Base-by-base conservation (phyloP, 2,888 invertebrate species). In the Cheilosia variabilis region DNA sequence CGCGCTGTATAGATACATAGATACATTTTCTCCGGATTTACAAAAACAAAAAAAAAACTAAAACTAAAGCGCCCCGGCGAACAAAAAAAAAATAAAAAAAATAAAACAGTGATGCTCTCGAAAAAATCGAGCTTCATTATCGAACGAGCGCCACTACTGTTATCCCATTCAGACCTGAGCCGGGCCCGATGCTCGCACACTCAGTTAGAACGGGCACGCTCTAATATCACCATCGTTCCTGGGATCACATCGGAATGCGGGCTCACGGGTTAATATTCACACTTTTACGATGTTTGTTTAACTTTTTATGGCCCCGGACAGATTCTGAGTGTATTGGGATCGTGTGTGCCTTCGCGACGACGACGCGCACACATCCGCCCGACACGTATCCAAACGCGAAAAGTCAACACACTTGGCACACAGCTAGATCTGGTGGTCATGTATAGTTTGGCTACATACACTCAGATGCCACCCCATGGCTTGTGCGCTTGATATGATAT, bases 201-300 rank as follows among this genome's bases (percentile, higher is more conserved):
- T 75, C 69, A 55, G 80, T 76, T 69, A 43, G 65, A 84, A 80
- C 80, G 60, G 55, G 75, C 60, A 69, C 63, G 68, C 69, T 73
- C 72, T 79, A 75, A 60, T 62, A 63, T 66, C 55, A 50, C 15
- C 57, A 66, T 71, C 71, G 76, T 76, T 80, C 62, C 60, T 68
- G 55, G 66, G 77, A 83, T 73, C 78, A 73, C 83, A 73, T 72
- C 63, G 86, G 86, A 86, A 86, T 86, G 86, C 77, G 81, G 86
- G 86, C 81, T 86, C 71, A 80, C 80, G 86, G 86, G 86, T 86
- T 86, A 76, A 81, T 86, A 73, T 86, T 86, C 76, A 81, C 86
- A 77, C 81, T 86, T 86, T 68, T 77, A 77, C 86, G 81, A 81
- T 86, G 86, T 86, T 86, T 86, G 76, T 31, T 86, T 86, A 86